Percentiles rank a stretch among this genome's conserved stretches.
Evolutionary conservation across 2,113 vertebrate genomes (phyloP).

Genomic region (Myanophis thanlyinensis): DNA sequence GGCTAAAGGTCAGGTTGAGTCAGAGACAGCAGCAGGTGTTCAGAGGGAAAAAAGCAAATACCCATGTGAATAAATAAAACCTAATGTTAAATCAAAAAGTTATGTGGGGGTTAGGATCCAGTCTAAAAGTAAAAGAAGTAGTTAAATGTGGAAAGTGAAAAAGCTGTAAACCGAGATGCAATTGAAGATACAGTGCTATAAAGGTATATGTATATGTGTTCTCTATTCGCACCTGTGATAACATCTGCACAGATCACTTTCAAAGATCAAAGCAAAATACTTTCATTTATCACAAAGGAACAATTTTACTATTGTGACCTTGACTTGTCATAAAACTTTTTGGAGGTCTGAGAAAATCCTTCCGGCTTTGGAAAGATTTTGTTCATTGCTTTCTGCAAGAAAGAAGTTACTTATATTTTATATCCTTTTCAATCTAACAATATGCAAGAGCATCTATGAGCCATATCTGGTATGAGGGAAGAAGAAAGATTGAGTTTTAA

Average conservation of each 20-base stretch:
- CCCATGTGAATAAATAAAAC: conserved; percentile 8
- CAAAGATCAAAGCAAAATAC: background rate
- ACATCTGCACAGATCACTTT: background rate
- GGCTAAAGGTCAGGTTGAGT: conserved; percentile 4
- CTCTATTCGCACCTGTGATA: background rate
- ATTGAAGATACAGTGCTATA: background rate
- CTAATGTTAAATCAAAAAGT: background rate
- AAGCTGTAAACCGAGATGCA: background rate
- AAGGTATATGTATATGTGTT: background rate
- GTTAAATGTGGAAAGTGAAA: background rate
- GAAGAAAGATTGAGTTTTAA: background rate
- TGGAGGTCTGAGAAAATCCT: background rate
- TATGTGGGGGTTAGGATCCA: background rate
- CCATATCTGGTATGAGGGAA: background rate
- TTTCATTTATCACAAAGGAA: background rate
- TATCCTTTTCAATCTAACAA: background rate
- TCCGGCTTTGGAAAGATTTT: background rate
- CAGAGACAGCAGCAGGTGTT: background rate
- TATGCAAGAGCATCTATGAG: background rate
- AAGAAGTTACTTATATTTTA: background rate
- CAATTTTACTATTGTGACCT: background rate
- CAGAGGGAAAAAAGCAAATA: background rate
- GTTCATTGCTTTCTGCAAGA: background rate
- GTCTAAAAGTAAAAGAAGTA: background rate
- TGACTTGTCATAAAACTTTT: background rate